Base-by-base conservation (phyloP, 2,113 vertebrate genomes). In the Marmota monax region DNA sequence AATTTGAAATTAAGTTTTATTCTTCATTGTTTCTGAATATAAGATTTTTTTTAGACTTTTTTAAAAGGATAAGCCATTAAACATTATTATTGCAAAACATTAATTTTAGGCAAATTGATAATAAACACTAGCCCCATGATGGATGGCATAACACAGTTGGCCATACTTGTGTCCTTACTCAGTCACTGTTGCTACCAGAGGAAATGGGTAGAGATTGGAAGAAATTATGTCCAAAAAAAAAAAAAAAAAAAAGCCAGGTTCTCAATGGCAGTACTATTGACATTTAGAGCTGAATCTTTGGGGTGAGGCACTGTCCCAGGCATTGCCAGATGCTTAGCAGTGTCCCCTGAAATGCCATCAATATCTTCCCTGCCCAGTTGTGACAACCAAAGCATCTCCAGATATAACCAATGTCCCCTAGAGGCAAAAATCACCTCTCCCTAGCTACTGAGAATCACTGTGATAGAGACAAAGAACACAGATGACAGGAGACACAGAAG, bases 131-230 rank as follows among this genome's bases (percentile, higher is more conserved):
- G 76, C n/a, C 58, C 45, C 48, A 3, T 22, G 51, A 48, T 27
- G 7, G 7, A 27, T 18, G n/a, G 10, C 27, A 74, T 82, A 90
- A 76, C 32, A 12, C 23, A 61, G 32, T 8, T 32, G 45, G 1
- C 17, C n/a, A 32, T 25, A 39, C 2, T 56, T 12, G 3, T 61
- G 56, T 67, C 90, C 12, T 34, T 8, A 13, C 3, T 39, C 22
- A 20, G 34, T 42, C 80, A 18, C 48, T 16, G 48, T 7, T 27
- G 65, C 67, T 69, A 1, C 34, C 4, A 8, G 10, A 80, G 17
- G 34, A 42, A 12, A 18, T n/a, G 8, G 1, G 4, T 4, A 9
- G 37, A 4, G 3, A 17, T 4, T 12, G 27, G 13, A 37, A 80
- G 48, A 32, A 61, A 53, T 42, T 0, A 8, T 5, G 17, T 8